phyloP scores from a whole-genome alignment of 2,113 vertebrate species.

The Chlamydotis undulata region DNA sequence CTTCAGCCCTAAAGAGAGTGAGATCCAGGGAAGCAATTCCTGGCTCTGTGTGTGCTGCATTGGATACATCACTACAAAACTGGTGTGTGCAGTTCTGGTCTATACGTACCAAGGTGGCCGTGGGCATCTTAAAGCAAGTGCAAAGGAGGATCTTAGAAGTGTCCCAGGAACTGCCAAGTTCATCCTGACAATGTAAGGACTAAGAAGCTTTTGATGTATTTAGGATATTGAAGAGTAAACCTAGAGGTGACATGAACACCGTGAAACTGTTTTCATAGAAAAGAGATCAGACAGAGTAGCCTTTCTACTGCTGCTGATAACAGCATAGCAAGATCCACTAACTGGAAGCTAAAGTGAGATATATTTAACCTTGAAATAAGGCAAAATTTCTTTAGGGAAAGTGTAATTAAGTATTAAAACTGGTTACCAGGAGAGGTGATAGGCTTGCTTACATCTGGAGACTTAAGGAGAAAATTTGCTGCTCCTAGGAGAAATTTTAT shows the following conservation, averaged over 20 bases:
- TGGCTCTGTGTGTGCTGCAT: neutral
- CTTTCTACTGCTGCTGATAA: neutral
- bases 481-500: neutral
- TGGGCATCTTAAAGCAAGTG: neutral
- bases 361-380: neutral
- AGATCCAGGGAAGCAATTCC: neutral
- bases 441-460: neutral
- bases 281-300: neutral
- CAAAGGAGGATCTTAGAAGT: neutral
- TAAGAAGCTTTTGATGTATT: neutral
- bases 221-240: neutral
- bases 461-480: neutral
- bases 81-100: neutral
- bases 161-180: neutral
- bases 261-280: neutral
- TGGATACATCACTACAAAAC: neutral
- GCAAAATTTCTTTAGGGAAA: neutral
- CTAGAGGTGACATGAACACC: neutral
- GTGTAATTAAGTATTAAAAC: neutral
- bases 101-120: neutral
- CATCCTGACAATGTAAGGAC: neutral
- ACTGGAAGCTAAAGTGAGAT: neutral
- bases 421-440: neutral
- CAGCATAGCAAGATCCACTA: neutral
- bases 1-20: neutral